Conservation (phyloP, 2,797 vertebrate species). For the Capromys pilorides region DNA sequence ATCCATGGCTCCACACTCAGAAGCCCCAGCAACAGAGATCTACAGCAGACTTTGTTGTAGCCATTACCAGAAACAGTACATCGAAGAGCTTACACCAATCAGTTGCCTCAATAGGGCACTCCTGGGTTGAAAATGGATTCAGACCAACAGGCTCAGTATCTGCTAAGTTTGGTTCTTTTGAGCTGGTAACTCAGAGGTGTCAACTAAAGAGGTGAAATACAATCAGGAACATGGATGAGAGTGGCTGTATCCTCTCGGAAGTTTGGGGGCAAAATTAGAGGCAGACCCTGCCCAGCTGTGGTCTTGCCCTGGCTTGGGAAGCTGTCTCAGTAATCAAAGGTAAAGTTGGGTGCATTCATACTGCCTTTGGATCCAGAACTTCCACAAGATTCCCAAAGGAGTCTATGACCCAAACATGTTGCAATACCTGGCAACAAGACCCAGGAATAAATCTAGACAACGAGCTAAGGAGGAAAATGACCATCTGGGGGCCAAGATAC, state of each 20-base stretch:
- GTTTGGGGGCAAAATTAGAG: background rate
- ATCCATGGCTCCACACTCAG: background rate
- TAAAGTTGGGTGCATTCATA: background rate
- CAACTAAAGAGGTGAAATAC: background rate
- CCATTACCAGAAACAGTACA: background rate
- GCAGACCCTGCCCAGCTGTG: background rate
- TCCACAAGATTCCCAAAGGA: background rate
- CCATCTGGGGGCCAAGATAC: background rate
- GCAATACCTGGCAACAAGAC: background rate
- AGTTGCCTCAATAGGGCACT: background rate
- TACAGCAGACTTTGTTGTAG: background rate
- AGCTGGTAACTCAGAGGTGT: background rate
- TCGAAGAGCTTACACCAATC: background rate
- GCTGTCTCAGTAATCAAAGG: background rate
- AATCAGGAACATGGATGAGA: background rate
- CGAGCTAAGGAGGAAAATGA: background rate
- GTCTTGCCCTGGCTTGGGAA: background rate
- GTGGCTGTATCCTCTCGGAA: background rate
- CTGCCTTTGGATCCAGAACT: background rate
- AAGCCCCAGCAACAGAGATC: background rate
- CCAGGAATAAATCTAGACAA: background rate
- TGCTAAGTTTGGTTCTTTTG: constrained; percentile 3
- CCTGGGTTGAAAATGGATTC: background rate
- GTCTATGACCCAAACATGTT: background rate
- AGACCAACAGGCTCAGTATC: background rate